Percentiles rank a stretch among this genome's conserved stretches.
phyloP scores from a whole-genome alignment of 2,797 vertebrate species.

The Phaenicophaeus curvirostris region DNA sequence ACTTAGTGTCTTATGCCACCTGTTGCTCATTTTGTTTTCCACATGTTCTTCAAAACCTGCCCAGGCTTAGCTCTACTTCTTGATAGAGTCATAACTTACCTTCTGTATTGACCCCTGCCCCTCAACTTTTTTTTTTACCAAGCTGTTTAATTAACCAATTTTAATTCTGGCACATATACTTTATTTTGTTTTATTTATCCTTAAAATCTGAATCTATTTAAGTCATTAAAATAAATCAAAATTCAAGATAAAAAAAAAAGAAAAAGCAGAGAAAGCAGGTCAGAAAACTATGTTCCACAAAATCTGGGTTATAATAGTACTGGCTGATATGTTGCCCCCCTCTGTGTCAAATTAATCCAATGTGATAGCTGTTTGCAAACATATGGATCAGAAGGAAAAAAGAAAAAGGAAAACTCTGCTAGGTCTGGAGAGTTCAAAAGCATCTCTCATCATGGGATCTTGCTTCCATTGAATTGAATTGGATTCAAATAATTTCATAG shows the following conservation, averaged over 20 bases:
- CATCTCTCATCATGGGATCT: not conserved
- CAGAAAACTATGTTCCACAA: not conserved
- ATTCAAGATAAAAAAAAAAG: not conserved
- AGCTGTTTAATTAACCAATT: not conserved
- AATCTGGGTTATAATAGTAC: not conserved
- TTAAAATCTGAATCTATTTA: not conserved
- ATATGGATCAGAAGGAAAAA: not conserved
- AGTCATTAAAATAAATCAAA: not conserved
- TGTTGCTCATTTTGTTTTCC: not conserved
- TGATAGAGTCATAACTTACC: not conserved
- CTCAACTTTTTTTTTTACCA: not conserved
- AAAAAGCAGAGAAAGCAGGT: not conserved
- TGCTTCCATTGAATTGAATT: not conserved
- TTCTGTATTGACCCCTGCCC: not conserved
- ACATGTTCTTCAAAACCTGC: not conserved
- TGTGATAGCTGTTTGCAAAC: not conserved
- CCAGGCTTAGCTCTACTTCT: not conserved
- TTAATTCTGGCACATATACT: not conserved
- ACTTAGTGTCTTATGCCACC: not conserved
- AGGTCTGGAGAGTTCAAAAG: not conserved
- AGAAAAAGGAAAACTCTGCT: not conserved
- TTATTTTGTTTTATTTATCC: not conserved
- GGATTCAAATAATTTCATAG: not conserved
- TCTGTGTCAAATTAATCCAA: not conserved
- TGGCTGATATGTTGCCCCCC: not conserved